A percentile compares a stretch with the other conserved stretches of the same genome.
Evolutionary conservation across 2,113 vertebrate species (phyloP).

Genomic region (Nymphicus hollandicus): DNA sequence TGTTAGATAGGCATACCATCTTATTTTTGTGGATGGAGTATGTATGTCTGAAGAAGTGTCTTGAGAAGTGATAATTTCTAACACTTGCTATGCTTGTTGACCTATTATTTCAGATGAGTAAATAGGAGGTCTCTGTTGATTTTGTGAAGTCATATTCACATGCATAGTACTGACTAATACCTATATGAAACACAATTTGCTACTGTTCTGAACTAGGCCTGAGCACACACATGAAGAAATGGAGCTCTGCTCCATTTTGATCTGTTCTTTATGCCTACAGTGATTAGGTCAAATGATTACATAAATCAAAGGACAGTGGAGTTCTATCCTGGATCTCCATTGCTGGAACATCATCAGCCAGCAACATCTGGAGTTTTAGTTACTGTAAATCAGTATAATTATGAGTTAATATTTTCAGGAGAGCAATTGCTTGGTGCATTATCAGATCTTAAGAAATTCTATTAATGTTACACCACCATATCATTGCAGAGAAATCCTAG

Average conservation of each 20-base stretch:
- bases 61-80: neutral
- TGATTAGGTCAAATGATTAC: neutral
- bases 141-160: neutral
- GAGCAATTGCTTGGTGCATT: neutral
- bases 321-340: neutral
- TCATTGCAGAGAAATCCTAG: neutral
- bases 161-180: neutral
- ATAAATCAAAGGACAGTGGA: neutral
- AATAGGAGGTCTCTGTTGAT: neutral
- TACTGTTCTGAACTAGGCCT: neutral
- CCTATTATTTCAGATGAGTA: neutral
- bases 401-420: neutral
- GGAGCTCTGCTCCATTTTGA: neutral
- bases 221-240: rapidly evolving
- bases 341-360: neutral
- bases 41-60: neutral
- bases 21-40: neutral
- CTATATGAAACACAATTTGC: neutral
- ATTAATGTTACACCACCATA: rapidly evolving
- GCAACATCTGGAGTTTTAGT: neutral
- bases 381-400: neutral
- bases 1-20: neutral
- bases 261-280: neutral
- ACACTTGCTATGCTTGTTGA: neutral
- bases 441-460: neutral